Conservation (phyloP, 2,797 vertebrate genomes). For the Zalophus californianus region DNA sequence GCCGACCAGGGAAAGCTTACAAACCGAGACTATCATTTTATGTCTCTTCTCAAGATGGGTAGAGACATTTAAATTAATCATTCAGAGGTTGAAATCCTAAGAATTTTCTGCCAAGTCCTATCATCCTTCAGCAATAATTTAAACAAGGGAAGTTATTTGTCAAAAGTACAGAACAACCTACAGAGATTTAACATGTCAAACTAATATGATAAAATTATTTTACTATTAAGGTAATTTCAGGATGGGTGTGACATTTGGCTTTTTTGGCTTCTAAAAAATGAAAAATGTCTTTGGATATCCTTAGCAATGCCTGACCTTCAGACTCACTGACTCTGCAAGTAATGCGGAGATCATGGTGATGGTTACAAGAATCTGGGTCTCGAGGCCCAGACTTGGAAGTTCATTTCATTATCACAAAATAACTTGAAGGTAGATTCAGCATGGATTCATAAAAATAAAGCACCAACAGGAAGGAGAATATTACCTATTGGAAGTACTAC, state of each 20-base stretch:
- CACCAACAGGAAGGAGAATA: not conserved
- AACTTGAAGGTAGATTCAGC: not conserved
- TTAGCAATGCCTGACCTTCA: not conserved
- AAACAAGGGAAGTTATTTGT: constrained; percentile 60
- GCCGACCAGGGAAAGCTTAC: not conserved
- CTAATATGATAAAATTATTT: constrained; percentile 47
- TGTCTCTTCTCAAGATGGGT: not conserved
- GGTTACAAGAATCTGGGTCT: not conserved
- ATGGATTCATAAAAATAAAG: not conserved
- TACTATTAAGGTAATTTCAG: constrained; percentile 68
- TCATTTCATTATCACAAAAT: constrained; percentile 33
- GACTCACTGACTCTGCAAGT: not conserved
- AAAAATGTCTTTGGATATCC: not conserved
- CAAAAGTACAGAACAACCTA: constrained; percentile 65
- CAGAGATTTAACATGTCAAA: constrained; percentile 40
- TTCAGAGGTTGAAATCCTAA: constrained; percentile 50
- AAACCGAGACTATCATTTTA: not conserved
- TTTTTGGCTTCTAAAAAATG: constrained; percentile 34
- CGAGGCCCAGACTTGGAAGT: not conserved
- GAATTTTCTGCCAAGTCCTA: constrained; percentile 34
- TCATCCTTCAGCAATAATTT: constrained; percentile 51
- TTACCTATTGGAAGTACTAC: not conserved
- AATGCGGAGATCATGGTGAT: not conserved
- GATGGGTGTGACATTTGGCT: not conserved
- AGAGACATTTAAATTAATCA: constrained; percentile 51